A percentile compares a stretch with the other conserved stretches of the same genome.
These are phyloP conservation scores for Zeus faber DNA, from an alignment of 2,113 vertebrate genomes.

Conservation along the genomic window DNA sequence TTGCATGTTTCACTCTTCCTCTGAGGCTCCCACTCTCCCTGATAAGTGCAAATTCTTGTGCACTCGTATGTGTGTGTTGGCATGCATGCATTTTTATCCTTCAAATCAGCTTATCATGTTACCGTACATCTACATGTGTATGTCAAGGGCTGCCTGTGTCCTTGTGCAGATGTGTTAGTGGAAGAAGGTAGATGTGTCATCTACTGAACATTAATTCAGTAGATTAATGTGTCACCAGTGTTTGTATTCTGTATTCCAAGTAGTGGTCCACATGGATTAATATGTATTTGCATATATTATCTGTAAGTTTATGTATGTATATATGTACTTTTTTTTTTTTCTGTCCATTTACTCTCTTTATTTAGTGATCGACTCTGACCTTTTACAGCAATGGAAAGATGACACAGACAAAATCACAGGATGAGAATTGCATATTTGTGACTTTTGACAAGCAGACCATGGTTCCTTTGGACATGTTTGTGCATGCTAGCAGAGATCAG, in stretches of 20 bases:
- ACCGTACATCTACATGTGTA: constrained; percentile 11
- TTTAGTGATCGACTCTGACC: background rate
- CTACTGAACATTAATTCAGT: too few relatives aligned
- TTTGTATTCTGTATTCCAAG: background rate
- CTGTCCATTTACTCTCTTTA: background rate
- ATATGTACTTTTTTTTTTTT: background rate
- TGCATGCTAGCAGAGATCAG: constrained; percentile 66
- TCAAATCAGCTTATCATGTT: background rate
- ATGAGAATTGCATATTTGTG: constrained; percentile 63
- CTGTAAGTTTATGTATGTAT: background rate
- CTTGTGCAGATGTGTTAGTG: constrained; percentile 6
- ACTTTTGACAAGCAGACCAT: constrained; percentile 68
- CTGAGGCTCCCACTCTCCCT: constrained; percentile 48
- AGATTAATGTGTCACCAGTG: background rate
- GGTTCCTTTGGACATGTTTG: constrained; percentile 61
- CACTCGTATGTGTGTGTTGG: background rate
- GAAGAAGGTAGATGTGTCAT: constrained; percentile 1
- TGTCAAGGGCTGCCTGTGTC: constrained; percentile 33
- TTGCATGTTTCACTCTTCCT: constrained; percentile 64
- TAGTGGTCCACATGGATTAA: background rate
- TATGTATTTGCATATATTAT: background rate
- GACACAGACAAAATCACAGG: constrained; percentile 35
- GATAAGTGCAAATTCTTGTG: constrained; percentile 16
- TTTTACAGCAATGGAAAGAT: constrained; percentile 5
- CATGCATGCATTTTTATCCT: background rate